These are phyloP conservation scores for Channa maculata DNA, from an alignment of 2,113 vertebrate species.

Conservation along the genomic window DNA sequence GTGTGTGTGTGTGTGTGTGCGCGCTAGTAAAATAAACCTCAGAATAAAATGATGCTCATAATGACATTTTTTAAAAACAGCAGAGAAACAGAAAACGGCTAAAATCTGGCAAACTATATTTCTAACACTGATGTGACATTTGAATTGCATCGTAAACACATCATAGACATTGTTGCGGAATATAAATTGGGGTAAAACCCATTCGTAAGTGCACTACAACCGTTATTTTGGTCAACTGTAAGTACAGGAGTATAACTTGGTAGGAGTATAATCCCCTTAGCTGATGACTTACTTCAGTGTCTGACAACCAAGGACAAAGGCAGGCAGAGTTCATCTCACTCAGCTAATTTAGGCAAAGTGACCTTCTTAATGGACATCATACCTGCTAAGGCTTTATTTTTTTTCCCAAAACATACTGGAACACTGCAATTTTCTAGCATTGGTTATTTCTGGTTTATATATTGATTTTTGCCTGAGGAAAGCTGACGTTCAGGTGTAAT, in stretches of 20 bases:
- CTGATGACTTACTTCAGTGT: constrained; percentile 65
- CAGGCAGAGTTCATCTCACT: constrained; percentile 48
- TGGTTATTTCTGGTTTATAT: no score
- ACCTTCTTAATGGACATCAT: constrained; percentile 43
- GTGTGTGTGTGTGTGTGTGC: constrained; percentile 14
- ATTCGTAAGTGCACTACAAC: not conserved
- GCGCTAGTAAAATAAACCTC: not conserved
- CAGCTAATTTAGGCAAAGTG: constrained; percentile 66
- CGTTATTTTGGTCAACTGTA: constrained; percentile 16
- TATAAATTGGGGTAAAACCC: not conserved
- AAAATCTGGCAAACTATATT: no score
- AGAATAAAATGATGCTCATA: no score
- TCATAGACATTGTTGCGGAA: no score
- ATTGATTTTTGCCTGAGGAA: not conserved
- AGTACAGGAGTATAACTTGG: constrained; percentile 46
- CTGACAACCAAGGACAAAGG: constrained; percentile 70
- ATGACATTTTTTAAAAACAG: no score
- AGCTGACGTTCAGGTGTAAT: no score
- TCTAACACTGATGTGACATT: no score
- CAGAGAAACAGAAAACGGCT: no score
- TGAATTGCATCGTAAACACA: no score
- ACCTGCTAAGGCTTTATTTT: constrained; percentile 13
- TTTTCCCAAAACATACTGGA: constrained; percentile 3
- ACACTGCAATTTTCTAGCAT: not conserved
- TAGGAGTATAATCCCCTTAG: constrained; percentile 71